Base-by-base conservation (phyloP, 2,888 invertebrate species). In the Abrostola triplasia region DNA sequence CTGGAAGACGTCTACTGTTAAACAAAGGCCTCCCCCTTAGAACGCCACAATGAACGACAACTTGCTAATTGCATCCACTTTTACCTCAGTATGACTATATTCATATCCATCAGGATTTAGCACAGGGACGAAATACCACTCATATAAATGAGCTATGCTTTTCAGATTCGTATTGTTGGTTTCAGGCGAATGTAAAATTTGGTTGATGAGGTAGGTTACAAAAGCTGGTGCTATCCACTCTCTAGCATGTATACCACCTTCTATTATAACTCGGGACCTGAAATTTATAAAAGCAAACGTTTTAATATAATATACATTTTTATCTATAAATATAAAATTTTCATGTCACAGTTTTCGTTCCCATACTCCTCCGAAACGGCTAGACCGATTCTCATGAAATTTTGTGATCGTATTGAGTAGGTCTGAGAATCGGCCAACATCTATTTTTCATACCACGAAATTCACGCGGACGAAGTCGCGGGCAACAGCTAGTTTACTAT, bases 191-290 rank as follows among this genome's bases (percentile, higher is more conserved):
- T 77, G 66, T n/a, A 96, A 67, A 0, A 96, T 86, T 73, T 96
- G 90, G 52, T 95, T 89, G 36, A 96, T 78, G 6, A 96, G 86
- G 72, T 95, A 96, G 0, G 96, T 95, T 0, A 95, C 95, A 12
- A 76, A 59, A 0, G 96, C 96, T 0, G 96, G 94, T 0, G 95
- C 85, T 49, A 96, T 96, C 96, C 96, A 98, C 89, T 98, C 98
- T 49, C 97, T 95, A 0, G 97, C 96, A 79, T 97, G 97, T 67
- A 97, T 96, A 10, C 95, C 95, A 11, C 92, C 95, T 86, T 96
- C 96, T 35, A 96, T 72, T 12, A 96, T 93, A 11, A 95, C 89
- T 38, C 7, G 64, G 2, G 77, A 69, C 10, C 79, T 79, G 36
- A 6, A 76, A 38, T 11, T 37, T 11, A 11, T 1, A 38, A 10